Conservation (phyloP, 2,797 vertebrate genomes). For the Erpetoichthys calabaricus region DNA sequence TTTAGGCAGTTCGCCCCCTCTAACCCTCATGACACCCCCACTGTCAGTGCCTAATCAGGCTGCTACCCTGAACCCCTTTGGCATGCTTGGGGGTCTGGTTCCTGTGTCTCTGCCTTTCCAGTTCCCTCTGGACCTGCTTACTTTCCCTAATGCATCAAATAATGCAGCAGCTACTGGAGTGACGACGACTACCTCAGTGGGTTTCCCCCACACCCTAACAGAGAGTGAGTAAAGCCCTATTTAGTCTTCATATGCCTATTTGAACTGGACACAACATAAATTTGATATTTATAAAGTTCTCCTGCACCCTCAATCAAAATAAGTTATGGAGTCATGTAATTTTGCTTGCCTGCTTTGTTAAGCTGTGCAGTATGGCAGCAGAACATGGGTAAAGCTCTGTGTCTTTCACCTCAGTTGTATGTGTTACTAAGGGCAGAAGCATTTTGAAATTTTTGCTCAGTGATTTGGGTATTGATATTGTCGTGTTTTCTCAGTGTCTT, state of each 20-base stretch:
- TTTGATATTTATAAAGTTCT: too few relatives aligned
- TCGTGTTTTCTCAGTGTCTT: too few relatives aligned
- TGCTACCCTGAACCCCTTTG: slow-evolving; percentile 57
- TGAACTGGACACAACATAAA: too few relatives aligned
- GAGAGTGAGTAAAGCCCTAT: slow-evolving; percentile 68
- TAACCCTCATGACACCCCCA: slow-evolving; percentile 70
- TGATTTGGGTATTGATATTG: too few relatives aligned
- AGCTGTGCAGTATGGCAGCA: too few relatives aligned
- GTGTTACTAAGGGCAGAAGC: too few relatives aligned
- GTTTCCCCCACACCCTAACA: slow-evolving; percentile 71
- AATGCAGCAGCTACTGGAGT: slow-evolving; percentile 59
- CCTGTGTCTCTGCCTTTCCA: slow-evolving; percentile 90
- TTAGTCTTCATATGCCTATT: not conserved
- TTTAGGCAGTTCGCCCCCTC: slow-evolving; percentile 64
- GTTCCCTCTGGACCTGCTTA: slow-evolving; percentile 76
- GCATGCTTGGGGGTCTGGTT: slow-evolving; percentile 88
- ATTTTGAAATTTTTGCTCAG: too few relatives aligned
- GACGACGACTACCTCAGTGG: slow-evolving; percentile 70
- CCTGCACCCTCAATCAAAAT: too few relatives aligned
- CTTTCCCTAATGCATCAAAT: slow-evolving; percentile 53
- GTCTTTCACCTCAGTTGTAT: too few relatives aligned
- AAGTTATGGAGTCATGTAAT: too few relatives aligned
- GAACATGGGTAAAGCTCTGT: too few relatives aligned
- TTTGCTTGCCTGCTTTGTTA: too few relatives aligned
- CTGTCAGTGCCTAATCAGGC: slow-evolving; percentile 65